Percentiles rank a stretch among this genome's conserved stretches.
phyloP scores from a whole-genome alignment of 1,140 invertebrate species.

The Hermetia illucens region DNA sequence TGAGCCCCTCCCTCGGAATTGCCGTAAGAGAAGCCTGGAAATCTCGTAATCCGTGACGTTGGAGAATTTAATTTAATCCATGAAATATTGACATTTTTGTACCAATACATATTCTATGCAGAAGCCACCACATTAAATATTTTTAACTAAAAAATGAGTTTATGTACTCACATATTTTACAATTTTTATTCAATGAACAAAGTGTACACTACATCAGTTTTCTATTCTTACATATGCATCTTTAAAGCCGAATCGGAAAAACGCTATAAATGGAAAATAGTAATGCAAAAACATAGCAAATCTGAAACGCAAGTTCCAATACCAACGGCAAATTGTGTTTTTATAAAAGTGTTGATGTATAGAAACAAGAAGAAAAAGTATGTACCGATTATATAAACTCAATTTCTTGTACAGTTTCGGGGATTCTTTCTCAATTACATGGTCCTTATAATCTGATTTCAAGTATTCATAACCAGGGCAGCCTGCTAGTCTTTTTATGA shows the following conservation, averaged over 20 bases:
- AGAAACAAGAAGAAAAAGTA: neutral
- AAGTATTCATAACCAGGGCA: slow-evolving; percentile 1
- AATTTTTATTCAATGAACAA: no score
- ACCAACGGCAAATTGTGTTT: neutral
- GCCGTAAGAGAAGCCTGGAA: no score
- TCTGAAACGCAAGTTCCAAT: neutral
- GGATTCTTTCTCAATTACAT: neutral
- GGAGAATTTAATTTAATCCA: no score
- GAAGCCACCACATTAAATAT: no score
- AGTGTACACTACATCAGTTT: no score
- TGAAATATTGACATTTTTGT: no score
- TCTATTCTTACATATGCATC: slow-evolving; percentile 2
- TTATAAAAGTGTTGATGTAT: neutral
- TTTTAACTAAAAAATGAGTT: no score
- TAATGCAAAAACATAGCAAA: neutral
- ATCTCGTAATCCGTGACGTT: no score
- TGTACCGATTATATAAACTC: neutral
- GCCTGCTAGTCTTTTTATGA: neutral
- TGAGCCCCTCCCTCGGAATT: no score
- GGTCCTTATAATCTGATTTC: neutral
- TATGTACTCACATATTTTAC: no score
- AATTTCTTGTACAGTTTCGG: neutral
- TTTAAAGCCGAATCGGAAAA: slow-evolving; percentile 3
- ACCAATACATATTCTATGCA: no score
- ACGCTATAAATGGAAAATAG: slow-evolving; percentile 5